A percentile compares a stretch with the other conserved stretches of the same genome.
These are phyloP conservation scores for Astur gentilis DNA, from an alignment of 2,113 vertebrate genomes.

Conservation along the genomic window DNA sequence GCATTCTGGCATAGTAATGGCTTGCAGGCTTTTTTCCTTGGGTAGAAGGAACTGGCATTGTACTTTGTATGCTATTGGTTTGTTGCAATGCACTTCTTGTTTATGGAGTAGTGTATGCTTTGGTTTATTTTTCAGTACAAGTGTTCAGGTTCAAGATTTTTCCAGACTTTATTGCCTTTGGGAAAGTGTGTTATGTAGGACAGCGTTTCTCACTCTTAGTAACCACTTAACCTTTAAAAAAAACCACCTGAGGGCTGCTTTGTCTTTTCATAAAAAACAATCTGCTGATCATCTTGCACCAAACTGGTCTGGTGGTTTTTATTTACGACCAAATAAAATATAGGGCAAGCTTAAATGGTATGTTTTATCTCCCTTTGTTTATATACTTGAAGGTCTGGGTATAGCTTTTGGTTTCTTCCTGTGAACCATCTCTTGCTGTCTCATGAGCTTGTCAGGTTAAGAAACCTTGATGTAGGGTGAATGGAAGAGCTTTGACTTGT, in stretches of 20 bases:
- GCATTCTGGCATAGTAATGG: neutral
- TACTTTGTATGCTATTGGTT: neutral
- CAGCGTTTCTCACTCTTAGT: neutral
- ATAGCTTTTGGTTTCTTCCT: neutral
- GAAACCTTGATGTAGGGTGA: neutral
- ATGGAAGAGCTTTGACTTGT: neutral
- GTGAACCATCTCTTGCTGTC: neutral
- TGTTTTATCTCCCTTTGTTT: neutral
- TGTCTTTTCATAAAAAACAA: neutral
- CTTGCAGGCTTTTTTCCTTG: neutral
- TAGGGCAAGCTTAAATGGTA: neutral
- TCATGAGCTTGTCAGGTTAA: neutral
- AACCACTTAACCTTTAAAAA: neutral
- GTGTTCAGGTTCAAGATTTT: neutral
- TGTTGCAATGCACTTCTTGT: neutral
- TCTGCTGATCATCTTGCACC: neutral
- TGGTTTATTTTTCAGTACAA: neutral
- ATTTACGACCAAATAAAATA: neutral
- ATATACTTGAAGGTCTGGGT: neutral
- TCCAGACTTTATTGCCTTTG: neutral
- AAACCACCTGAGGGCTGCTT: neutral
- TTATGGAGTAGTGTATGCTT: neutral
- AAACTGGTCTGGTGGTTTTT: neutral
- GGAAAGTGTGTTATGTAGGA: neutral
- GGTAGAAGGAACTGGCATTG: rapidly evolving